These are phyloP conservation scores for Canis aureus DNA, from an alignment of 2,113 vertebrate species.

Conservation along the genomic window DNA sequence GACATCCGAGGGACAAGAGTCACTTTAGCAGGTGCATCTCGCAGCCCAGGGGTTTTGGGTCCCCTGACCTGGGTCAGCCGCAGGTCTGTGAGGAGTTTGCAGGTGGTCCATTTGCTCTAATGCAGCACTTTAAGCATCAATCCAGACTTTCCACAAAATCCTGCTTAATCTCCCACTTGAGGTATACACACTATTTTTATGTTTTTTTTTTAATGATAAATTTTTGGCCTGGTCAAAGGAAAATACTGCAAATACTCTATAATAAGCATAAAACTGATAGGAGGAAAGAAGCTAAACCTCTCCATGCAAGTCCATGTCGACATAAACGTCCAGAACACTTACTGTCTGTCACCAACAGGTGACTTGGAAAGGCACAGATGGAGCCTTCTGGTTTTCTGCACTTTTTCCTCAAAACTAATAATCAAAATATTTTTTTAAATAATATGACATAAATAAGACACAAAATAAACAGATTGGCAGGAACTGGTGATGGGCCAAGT, in stretches of 20 bases:
- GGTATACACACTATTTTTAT: too few relatives aligned
- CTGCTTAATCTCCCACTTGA: too few relatives aligned
- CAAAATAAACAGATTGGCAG: neutral
- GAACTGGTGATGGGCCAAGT: rapidly evolving
- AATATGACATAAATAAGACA: neutral
- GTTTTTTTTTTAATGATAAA: neutral
- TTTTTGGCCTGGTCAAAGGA: neutral
- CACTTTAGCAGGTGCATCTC: neutral
- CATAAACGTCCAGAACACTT: neutral
- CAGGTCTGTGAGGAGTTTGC: rapidly evolving
- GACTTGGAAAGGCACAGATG: neutral
- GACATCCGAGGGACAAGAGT: neutral
- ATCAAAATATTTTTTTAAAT: too few relatives aligned
- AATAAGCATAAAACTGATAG: neutral
- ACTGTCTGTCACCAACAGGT: rapidly evolving
- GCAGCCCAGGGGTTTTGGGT: neutral
- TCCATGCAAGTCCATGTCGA: rapidly evolving
- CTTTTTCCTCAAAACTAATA: neutral
- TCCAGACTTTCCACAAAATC: rapidly evolving
- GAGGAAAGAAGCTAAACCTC: neutral
- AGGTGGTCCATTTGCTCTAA: rapidly evolving
- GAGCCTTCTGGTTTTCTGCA: neutral
- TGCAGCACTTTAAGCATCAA: rapidly evolving
- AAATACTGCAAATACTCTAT: neutral
- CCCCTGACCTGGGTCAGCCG: neutral